These are phyloP conservation scores for Lanius collurio DNA, from an alignment of 2,113 vertebrate genomes.

Conservation along the genomic window DNA sequence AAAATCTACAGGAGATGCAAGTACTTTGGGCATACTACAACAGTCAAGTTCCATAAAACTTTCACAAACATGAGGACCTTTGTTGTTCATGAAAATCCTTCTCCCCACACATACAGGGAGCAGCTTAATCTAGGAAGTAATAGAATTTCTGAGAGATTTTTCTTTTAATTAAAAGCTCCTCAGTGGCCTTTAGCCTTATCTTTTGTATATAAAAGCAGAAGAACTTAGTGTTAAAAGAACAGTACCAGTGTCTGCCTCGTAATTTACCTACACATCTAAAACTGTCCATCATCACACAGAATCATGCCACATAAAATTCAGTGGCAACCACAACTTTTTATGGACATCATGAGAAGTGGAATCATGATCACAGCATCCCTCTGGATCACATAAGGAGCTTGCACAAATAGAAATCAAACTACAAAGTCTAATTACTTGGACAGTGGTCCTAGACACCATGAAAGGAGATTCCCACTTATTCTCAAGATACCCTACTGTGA, in stretches of 20 bases:
- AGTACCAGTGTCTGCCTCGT: not conserved
- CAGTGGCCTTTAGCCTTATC: not conserved
- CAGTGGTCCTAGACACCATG: not conserved
- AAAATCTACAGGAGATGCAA: not conserved
- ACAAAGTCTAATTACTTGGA: not conserved
- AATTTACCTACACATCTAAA: not conserved
- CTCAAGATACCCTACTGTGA: not conserved
- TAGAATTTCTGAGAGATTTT: not conserved
- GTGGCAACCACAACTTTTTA: not conserved
- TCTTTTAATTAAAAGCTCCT: not conserved
- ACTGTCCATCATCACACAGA: not conserved
- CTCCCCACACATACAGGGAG: not conserved
- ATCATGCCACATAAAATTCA: not conserved
- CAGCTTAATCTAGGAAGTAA: not conserved
- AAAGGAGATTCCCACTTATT: not conserved
- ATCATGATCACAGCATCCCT: not conserved
- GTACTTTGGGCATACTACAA: not conserved
- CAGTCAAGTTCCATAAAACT: not conserved
- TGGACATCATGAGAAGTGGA: not conserved
- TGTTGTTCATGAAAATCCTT: not conserved
- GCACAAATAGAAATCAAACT: not conserved
- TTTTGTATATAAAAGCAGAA: not conserved
- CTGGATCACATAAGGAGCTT: not conserved
- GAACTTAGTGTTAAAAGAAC: not conserved
- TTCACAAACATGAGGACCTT: not conserved